Conservation (phyloP, 2,888 invertebrate species). For the Pinctada fucata region DNA sequence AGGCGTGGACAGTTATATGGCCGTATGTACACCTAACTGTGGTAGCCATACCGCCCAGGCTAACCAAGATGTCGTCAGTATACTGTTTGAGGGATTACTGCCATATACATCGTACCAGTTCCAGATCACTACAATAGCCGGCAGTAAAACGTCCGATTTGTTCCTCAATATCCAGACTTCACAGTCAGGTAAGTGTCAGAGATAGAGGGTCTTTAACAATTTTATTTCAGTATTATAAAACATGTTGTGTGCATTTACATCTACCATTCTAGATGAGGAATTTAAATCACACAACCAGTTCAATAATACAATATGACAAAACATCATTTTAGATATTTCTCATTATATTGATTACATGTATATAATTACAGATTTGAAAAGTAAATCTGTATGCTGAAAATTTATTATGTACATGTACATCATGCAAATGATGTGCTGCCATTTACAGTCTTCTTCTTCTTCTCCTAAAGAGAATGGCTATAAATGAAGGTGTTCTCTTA, state of each 20-base stretch:
- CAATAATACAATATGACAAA: too few relatives aligned
- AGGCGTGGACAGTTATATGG: conserved; percentile 42
- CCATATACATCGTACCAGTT: conserved; percentile 60
- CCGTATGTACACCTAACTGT: conserved; percentile 39
- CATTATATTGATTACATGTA: too few relatives aligned
- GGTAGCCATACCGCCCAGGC: conserved; percentile 32
- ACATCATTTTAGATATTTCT: too few relatives aligned
- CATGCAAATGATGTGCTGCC: too few relatives aligned
- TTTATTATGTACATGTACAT: too few relatives aligned
- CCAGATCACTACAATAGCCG: conserved; percentile 48
- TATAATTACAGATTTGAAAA: too few relatives aligned
- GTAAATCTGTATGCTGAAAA: too few relatives aligned
- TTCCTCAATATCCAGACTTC: conserved; percentile 49
- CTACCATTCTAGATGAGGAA: not conserved
- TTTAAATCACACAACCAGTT: too few relatives aligned
- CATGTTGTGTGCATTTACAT: not conserved
- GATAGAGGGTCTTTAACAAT: not conserved
- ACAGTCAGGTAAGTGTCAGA: conserved; percentile 54
- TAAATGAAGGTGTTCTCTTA: too few relatives aligned
- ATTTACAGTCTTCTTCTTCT: too few relatives aligned
- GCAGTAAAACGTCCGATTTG: conserved; percentile 38
- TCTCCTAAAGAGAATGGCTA: too few relatives aligned
- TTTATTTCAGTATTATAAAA: not conserved
- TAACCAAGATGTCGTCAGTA: conserved; percentile 19
- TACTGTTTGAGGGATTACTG: conserved; percentile 42